phyloP scores from a whole-genome alignment of 2,113 vertebrate species.

The Tympanuchus pallidicinctus region DNA sequence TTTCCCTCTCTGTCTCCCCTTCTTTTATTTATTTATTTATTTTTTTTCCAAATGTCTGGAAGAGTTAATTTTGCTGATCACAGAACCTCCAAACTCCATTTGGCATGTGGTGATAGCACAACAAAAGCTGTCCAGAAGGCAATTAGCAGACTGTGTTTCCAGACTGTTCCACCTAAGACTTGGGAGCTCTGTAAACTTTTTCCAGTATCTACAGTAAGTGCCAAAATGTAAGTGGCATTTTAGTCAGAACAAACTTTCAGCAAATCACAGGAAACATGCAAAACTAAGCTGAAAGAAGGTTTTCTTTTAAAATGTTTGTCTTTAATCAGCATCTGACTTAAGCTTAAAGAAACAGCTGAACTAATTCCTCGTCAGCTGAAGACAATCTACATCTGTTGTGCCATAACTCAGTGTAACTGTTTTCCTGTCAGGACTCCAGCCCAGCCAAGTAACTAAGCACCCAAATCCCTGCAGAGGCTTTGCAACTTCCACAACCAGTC shows the following conservation, averaged over 20 bases:
- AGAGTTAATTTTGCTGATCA: background rate
- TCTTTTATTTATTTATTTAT: background rate
- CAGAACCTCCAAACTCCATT: background rate
- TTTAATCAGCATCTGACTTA: conserved; percentile 25
- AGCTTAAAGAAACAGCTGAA: conserved; percentile 55
- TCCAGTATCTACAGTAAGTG: background rate
- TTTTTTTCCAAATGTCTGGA: background rate
- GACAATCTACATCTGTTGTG: conserved; percentile 56
- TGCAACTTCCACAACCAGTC: conserved; percentile 25
- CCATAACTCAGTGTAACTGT: conserved; percentile 45
- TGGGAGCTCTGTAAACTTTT: conserved; percentile 10
- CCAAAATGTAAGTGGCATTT: conserved; percentile 1
- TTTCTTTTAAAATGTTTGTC: conserved; percentile 40
- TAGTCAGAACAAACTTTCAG: conserved; percentile 1
- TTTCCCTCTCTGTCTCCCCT: background rate
- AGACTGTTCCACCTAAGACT: conserved; percentile 29
- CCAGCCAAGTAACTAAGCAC: conserved; percentile 37
- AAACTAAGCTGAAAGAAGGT: conserved; percentile 17
- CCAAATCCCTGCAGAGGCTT: conserved; percentile 46
- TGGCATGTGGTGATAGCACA: background rate
- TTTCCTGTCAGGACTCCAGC: conserved; percentile 9
- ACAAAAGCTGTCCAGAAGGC: conserved; percentile 26
- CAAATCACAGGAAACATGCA: background rate
- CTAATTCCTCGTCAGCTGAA: conserved; percentile 28
- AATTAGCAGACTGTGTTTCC: background rate